These are phyloP conservation scores for Abrostola tripartita DNA, from an alignment of 2,888 invertebrate species.

Conservation along the genomic window DNA sequence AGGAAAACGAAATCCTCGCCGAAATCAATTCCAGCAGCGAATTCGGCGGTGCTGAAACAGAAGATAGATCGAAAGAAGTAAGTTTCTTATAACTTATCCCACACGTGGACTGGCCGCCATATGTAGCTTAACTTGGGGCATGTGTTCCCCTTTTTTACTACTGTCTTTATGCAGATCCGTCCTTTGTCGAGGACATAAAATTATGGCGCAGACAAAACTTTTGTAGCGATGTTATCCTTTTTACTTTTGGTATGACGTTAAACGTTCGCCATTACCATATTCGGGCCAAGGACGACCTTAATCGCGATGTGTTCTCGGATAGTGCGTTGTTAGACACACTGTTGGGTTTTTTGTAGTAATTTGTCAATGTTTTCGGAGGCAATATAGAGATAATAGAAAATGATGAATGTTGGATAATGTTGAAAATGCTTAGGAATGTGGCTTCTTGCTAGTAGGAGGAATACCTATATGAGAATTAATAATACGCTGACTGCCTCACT, in stretches of 20 bases:
- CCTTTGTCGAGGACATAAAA: slow-evolving; percentile 48
- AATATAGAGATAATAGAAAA: neutral
- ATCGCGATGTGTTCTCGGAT: slow-evolving; percentile 9
- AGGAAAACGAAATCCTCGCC: too few relatives aligned
- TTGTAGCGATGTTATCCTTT: slow-evolving; percentile 46
- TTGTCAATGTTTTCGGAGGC: slow-evolving; percentile 3
- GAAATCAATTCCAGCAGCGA: too few relatives aligned
- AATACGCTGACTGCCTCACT: too few relatives aligned
- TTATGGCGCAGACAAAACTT: slow-evolving; percentile 49
- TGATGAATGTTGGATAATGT: too few relatives aligned
- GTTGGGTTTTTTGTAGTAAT: slow-evolving; percentile 1
- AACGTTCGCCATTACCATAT: slow-evolving; percentile 35
- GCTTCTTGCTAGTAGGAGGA: too few relatives aligned
- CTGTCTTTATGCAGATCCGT: slow-evolving; percentile 61
- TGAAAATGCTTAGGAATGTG: too few relatives aligned
- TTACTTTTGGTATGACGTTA: slow-evolving; percentile 28
- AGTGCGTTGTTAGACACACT: neutral
- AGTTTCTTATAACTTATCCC: slow-evolving; percentile 47
- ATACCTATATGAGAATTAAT: too few relatives aligned
- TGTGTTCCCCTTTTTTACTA: slow-evolving; percentile 60
- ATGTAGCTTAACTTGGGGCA: slow-evolving; percentile 54
- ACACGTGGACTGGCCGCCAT: slow-evolving; percentile 48
- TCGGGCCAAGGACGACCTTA: slow-evolving; percentile 33
- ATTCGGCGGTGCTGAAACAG: too few relatives aligned
- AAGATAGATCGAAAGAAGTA: slow-evolving; percentile 8